Evolutionary conservation across 2,888 invertebrate genomes (phyloP).

Genomic region (Pandemis corylana): DNA sequence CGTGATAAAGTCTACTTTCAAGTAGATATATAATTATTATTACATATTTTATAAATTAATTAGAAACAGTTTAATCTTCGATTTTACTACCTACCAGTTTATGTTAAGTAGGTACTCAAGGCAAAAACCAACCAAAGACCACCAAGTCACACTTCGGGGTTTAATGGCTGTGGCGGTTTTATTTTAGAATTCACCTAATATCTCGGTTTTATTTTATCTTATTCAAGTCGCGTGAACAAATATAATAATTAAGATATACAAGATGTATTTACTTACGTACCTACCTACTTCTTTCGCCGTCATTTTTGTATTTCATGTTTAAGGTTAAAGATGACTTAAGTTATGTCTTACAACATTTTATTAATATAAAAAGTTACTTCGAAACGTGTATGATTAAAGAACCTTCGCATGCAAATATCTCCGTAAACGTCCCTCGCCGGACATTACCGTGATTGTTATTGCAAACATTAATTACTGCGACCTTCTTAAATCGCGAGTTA

Average conservation of each 20-base stretch:
- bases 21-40: neutral
- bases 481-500: constrained; percentile 71
- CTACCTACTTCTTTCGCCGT: neutral
- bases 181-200: neutral
- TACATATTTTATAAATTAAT: neutral
- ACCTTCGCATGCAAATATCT: constrained; percentile 64
- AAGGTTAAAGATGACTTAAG: constrained; percentile 22
- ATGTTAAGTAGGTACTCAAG: too few species aligned
- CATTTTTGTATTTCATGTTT: neutral
- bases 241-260: neutral
- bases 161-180: neutral
- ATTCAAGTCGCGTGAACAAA: neutral
- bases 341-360: constrained; percentile 30
- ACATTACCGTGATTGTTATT: constrained; percentile 71
- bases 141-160: too few species aligned
- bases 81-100: too few species aligned
- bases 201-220: neutral
- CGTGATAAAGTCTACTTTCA: neutral
- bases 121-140: too few species aligned
- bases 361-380: constrained; percentile 58
- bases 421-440: constrained; percentile 64
- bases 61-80: too few species aligned
- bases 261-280: neutral
- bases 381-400: constrained; percentile 62
- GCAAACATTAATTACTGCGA: constrained; percentile 76